phyloP scores from a whole-genome alignment of 2,888 invertebrate genomes.

The Epistrophella euchroma region DNA sequence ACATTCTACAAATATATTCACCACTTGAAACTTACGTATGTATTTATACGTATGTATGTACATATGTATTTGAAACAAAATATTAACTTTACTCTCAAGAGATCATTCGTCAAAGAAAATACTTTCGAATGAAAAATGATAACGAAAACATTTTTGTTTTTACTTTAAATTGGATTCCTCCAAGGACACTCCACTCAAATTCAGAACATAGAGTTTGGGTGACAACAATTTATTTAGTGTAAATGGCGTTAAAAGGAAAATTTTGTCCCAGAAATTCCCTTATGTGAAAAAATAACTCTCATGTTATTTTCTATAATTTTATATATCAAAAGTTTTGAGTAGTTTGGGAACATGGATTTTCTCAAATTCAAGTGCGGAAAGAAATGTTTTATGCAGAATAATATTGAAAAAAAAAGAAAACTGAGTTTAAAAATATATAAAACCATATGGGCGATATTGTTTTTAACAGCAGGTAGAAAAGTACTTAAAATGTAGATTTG shows the following conservation, averaged over 20 bases:
- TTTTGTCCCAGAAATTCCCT: slow-evolving; percentile 32
- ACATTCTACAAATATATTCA: background rate
- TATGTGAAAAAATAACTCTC: background rate
- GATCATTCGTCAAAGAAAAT: slow-evolving; percentile 34
- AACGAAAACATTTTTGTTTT: slow-evolving; percentile 10
- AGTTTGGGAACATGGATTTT: background rate
- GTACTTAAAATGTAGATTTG: too few species aligned
- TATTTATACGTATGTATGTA: too few species aligned
- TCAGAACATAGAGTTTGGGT: slow-evolving; percentile 23
- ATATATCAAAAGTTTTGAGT: slow-evolving; percentile 14
- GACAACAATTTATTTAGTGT: slow-evolving; percentile 46
- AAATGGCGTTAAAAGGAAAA: slow-evolving; percentile 48
- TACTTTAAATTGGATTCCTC: slow-evolving; percentile 41
- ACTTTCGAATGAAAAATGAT: slow-evolving; percentile 52
- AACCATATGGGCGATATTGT: too few species aligned
- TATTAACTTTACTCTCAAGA: slow-evolving; percentile 1
- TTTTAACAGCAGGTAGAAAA: too few species aligned
- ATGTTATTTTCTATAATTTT: background rate
- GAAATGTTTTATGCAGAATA: background rate
- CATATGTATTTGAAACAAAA: background rate
- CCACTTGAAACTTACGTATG: background rate
- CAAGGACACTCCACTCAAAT: slow-evolving; percentile 62
- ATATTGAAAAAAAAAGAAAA: background rate
- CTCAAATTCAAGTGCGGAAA: background rate
- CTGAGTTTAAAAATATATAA: too few species aligned